Conservation (phyloP, 2,113 vertebrate species). For the Kobus ellipsiprymnus region DNA sequence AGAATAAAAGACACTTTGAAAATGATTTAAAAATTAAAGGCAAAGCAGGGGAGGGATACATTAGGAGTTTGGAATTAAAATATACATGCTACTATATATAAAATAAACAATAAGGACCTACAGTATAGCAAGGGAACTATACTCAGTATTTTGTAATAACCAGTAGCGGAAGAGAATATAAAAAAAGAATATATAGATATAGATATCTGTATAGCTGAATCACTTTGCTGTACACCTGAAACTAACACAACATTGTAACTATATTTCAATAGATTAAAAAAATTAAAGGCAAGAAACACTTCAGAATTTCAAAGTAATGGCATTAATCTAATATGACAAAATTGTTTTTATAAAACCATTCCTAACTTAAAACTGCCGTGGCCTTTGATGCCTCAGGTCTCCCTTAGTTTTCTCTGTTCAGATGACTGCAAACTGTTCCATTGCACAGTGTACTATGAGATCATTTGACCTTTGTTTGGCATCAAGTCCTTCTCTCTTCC, state of each 20-base stretch:
- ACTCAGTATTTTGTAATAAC: not conserved
- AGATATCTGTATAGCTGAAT: not conserved
- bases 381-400: not conserved
- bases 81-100: not conserved
- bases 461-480: not conserved
- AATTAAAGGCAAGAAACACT: not conserved
- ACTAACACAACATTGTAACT: not conserved
- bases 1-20: not conserved
- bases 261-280: not conserved
- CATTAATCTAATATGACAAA: not conserved
- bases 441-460: not conserved
- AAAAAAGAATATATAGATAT: not conserved
- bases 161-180: not conserved
- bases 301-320: not conserved
- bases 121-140: not conserved
- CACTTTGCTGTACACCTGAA: not conserved
- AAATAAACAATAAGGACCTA: not conserved
- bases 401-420: not conserved
- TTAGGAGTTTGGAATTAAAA: not conserved
- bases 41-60: not conserved
- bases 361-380: not conserved
- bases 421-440: not conserved
- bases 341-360: not conserved
- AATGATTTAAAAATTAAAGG: not conserved
- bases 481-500: not conserved